These are phyloP conservation scores for Danaus melanippus DNA, from an alignment of 1,140 invertebrate genomes.

Conservation along the genomic window DNA sequence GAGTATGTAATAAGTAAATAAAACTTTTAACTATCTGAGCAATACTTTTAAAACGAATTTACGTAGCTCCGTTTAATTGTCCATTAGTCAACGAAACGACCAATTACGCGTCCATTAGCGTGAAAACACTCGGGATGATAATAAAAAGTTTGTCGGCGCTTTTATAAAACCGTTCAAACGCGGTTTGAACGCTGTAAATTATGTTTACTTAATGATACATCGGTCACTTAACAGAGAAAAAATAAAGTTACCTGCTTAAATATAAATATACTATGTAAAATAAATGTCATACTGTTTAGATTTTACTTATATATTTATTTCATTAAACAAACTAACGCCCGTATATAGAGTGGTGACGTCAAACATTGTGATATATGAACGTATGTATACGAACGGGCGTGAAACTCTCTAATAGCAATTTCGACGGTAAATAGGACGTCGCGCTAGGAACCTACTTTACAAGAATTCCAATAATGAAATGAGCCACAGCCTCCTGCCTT, in stretches of 20 bases:
- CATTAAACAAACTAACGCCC: no score
- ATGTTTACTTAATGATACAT: no score
- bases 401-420: conserved; percentile 64
- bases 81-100: conserved; percentile 60
- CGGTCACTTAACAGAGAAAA: no score
- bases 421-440: conserved; percentile 38
- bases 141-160: conserved; percentile 5
- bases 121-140: conserved; percentile 23
- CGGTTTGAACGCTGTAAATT: no score
- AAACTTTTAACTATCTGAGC: conserved; percentile 20
- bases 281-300: no score
- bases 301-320: no score
- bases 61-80: conserved; percentile 59
- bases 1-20: conserved; percentile 7
- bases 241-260: no score
- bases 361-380: conserved; percentile 8
- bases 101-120: conserved; percentile 61
- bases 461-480: conserved; percentile 34
- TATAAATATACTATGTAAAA: no score
- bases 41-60: conserved; percentile 36
- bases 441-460: conserved; percentile 30
- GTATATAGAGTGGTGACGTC: not conserved
- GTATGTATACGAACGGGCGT: conserved; percentile 29
- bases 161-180: no score
- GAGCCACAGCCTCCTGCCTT: conserved; percentile 25